Conservation (phyloP, 2,113 vertebrate genomes). For the Tupaia tana region DNA sequence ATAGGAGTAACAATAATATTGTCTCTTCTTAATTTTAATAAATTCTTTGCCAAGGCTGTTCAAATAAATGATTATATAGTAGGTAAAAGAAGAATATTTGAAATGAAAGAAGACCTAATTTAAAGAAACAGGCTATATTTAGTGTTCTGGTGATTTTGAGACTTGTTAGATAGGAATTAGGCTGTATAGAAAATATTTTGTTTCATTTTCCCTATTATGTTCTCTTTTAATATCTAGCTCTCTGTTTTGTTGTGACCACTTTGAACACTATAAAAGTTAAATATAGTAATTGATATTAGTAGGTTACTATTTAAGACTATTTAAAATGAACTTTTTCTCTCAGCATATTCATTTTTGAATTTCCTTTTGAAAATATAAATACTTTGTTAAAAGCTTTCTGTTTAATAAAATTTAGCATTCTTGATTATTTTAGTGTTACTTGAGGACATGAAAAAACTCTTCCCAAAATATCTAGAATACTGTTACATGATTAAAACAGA, state of each 20-base stretch:
- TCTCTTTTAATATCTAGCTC: slow-evolving; percentile 44
- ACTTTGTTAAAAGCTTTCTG: slow-evolving; percentile 48
- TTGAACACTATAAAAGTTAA: slow-evolving; percentile 29
- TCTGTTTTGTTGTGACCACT: slow-evolving; percentile 50
- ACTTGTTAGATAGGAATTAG: background rate
- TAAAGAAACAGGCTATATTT: slow-evolving; percentile 51
- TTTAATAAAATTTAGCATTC: slow-evolving; percentile 45
- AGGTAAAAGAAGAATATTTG: slow-evolving; percentile 46
- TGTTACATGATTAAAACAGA: slow-evolving; percentile 41
- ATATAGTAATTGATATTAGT: slow-evolving; percentile 42
- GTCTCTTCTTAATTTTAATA: slow-evolving; percentile 55
- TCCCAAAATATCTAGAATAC: background rate
- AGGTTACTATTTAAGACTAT: slow-evolving; percentile 46
- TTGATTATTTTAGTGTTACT: slow-evolving; percentile 45
- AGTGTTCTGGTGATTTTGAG: background rate
- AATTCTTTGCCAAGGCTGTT: background rate
- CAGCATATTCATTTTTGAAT: slow-evolving; percentile 8
- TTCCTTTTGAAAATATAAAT: slow-evolving; percentile 49
- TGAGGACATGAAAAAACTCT: background rate
- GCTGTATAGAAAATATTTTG: slow-evolving; percentile 30
- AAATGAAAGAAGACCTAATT: slow-evolving; percentile 25
- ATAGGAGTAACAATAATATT: slow-evolving; percentile 28
- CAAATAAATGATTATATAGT: slow-evolving; percentile 21
- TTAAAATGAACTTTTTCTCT: slow-evolving; percentile 52
- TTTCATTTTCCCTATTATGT: slow-evolving; percentile 14